These are phyloP conservation scores for Pogonocichla stellata DNA, from an alignment of 2,113 vertebrate genomes.

Conservation along the genomic window DNA sequence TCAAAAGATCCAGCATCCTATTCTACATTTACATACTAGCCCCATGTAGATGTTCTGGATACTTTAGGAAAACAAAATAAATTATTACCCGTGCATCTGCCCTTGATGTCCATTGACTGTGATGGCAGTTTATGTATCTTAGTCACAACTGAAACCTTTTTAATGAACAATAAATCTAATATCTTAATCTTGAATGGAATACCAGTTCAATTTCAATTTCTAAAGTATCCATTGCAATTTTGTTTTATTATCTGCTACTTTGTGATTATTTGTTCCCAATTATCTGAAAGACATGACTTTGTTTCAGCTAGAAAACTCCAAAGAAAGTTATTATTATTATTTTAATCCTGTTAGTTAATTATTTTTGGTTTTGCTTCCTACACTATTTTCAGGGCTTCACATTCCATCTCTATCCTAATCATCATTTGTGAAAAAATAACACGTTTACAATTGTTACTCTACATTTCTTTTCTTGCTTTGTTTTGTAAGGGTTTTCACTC, in stretches of 20 bases:
- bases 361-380: background rate
- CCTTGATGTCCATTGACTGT: background rate
- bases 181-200: background rate
- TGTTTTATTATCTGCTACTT: background rate
- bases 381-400: background rate
- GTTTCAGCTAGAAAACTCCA: background rate
- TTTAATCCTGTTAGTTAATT: background rate
- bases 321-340: background rate
- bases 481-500: background rate
- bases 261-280: background rate
- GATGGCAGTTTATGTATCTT: background rate
- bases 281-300: background rate
- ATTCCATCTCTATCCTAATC: background rate
- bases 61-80: background rate
- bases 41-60: background rate
- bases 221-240: background rate
- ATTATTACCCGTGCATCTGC: background rate
- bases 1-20: background rate
- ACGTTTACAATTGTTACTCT: accelerated
- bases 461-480: background rate
- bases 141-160: background rate
- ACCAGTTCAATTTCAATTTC: background rate
- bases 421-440: background rate
- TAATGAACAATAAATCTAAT: background rate
- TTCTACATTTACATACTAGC: background rate